phyloP scores from a whole-genome alignment of 2,797 vertebrate species.

The Lateolabrax maculatus region DNA sequence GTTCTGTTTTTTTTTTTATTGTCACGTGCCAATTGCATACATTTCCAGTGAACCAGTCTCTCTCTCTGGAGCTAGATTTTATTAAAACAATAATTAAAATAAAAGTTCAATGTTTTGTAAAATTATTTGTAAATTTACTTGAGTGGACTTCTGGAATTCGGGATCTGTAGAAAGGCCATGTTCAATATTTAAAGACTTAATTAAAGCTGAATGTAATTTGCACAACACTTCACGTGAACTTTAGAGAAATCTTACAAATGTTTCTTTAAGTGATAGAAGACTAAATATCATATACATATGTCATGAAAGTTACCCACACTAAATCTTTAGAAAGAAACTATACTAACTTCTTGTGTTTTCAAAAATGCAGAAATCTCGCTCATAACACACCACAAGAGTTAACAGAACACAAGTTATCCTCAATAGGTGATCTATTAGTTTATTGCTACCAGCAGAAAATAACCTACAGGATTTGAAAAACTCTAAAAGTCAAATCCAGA shows the following conservation, averaged over 20 bases:
- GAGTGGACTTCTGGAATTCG: not conserved
- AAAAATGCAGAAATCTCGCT: not conserved
- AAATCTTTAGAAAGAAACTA: not conserved
- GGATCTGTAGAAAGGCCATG: not conserved
- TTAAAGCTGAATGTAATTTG: not conserved
- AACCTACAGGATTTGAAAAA: not conserved
- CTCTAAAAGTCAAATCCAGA: not conserved
- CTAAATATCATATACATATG: not conserved
- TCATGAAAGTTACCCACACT: not conserved
- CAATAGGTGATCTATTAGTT: not conserved
- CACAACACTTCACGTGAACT: not conserved
- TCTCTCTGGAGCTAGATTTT: not conserved
- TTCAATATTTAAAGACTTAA: not conserved
- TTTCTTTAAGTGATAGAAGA: not conserved
- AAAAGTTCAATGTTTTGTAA: not conserved
- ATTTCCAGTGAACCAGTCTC: not conserved
- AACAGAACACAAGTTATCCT: not conserved
- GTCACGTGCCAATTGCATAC: too few species aligned
- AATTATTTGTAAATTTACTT: not conserved
- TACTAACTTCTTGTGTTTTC: too few species aligned
- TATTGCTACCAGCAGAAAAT: not conserved
- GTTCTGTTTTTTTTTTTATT: too few species aligned
- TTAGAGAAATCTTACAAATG: not conserved
- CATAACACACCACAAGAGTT: slow-evolving; percentile 1
- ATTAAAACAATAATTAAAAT: not conserved